Percentiles rank a stretch among this genome's conserved stretches.
These are phyloP conservation scores for Apogon talboti DNA, from an alignment of 2,797 vertebrate species.

Conservation along the genomic window DNA sequence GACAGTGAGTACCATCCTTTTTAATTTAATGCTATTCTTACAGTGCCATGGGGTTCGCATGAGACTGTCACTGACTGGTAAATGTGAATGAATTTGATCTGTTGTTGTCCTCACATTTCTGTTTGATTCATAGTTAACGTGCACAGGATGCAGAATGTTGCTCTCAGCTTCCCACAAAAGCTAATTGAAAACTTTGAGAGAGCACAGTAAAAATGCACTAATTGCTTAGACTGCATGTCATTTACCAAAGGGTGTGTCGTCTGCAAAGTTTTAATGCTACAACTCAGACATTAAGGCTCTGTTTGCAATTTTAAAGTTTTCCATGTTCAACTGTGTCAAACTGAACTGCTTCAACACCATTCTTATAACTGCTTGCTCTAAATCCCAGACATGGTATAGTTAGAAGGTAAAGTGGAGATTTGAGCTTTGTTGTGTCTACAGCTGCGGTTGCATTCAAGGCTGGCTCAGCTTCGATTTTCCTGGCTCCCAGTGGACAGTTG, in stretches of 20 bases:
- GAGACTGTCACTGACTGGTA: not conserved
- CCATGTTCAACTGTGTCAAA: not conserved
- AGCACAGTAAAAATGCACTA: not conserved
- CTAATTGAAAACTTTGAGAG: not conserved
- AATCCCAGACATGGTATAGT: not conserved
- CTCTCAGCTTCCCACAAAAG: not conserved
- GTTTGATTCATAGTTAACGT: not conserved
- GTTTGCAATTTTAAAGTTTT: not conserved
- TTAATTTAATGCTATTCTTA: not conserved
- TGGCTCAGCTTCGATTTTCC: not conserved
- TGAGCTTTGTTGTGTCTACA: slow-evolving; percentile 56
- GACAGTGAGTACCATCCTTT: slow-evolving; percentile 43
- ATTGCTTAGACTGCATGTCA: not conserved
- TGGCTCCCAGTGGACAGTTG: not conserved
- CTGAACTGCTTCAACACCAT: not conserved
- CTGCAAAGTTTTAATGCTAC: too few relatives aligned
- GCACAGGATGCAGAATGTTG: not conserved
- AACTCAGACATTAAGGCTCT: too few relatives aligned
- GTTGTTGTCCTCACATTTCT: not conserved
- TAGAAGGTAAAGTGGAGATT: not conserved
- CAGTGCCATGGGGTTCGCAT: not conserved
- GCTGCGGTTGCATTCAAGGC: slow-evolving; percentile 35
- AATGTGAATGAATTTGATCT: not conserved
- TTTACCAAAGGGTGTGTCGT: not conserved
- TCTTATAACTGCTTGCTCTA: not conserved